phyloP scores from a whole-genome alignment of 1,140 invertebrate species.

The Hydropsyche tenuis region DNA sequence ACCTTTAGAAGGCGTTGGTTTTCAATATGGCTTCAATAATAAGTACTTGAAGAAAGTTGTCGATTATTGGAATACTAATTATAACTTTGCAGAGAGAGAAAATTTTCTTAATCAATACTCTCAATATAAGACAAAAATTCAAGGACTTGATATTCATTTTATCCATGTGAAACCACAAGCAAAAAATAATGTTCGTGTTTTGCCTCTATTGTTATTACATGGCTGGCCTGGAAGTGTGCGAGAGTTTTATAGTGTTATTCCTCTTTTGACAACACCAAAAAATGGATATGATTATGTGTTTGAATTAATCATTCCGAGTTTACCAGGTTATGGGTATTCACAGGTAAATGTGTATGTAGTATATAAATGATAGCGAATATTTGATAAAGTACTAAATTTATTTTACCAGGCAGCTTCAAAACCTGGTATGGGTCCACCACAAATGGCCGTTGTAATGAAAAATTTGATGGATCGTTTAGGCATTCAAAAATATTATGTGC shows the following conservation, averaged over 20 bases:
- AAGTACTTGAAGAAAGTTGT: conserved; percentile 68
- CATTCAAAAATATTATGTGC: conserved; percentile 76
- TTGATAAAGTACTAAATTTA: neutral
- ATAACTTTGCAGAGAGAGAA: conserved; percentile 73
- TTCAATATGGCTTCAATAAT: conserved; percentile 72
- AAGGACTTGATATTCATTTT: conserved; percentile 75
- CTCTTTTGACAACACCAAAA: conserved; percentile 68
- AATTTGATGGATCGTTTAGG: conserved; percentile 85
- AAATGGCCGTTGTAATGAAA: conserved; percentile 77
- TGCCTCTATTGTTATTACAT: conserved; percentile 77
- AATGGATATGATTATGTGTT: conserved; percentile 72
- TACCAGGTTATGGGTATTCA: conserved; percentile 83
- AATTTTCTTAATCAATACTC: conserved; percentile 73
- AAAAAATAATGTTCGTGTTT: conserved; percentile 61
- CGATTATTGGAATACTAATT: conserved; percentile 75
- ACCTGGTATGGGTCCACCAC: conserved; percentile 67
- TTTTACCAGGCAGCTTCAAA: conserved; percentile 63
- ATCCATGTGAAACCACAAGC: conserved; percentile 66
- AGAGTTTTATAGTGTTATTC: conserved; percentile 81
- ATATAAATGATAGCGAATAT: too few relatives aligned
- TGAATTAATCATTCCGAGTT: conserved; percentile 76
- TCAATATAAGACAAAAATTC: conserved; percentile 73
- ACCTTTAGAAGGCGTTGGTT: conserved; percentile 40
- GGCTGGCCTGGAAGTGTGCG: conserved; percentile 86
- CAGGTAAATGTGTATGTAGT: conserved; percentile 52